A percentile compares a stretch with the other conserved stretches of the same genome.
Evolutionary conservation across 2,797 vertebrate genomes (phyloP).

Genomic region (Odontamblyopus lacepedii): DNA sequence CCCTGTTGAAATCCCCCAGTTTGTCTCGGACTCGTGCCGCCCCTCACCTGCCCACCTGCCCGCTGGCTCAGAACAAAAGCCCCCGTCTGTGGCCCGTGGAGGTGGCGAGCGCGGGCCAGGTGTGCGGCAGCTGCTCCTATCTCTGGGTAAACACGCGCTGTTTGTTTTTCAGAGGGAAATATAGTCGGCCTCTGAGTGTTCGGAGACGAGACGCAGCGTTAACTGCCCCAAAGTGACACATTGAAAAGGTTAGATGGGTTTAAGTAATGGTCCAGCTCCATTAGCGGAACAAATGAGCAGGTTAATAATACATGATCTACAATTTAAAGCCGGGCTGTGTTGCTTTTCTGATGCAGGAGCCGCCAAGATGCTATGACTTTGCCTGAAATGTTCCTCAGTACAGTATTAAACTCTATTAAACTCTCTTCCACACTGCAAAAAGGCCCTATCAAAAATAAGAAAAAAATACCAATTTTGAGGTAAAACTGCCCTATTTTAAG

Average conservation of each 20-base stretch:
- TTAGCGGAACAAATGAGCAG: not conserved
- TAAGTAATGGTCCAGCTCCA: not conserved
- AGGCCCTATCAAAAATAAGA: too few relatives aligned
- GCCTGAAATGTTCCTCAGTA: too few relatives aligned
- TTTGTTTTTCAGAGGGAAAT: slow-evolving; percentile 80
- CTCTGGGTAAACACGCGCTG: slow-evolving; percentile 84
- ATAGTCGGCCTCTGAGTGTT: slow-evolving; percentile 64
- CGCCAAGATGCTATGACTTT: too few relatives aligned
- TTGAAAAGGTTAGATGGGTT: slow-evolving; percentile 31
- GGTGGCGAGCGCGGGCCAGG: slow-evolving; percentile 72
- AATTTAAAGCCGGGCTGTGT: not conserved
- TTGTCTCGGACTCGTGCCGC: not conserved
- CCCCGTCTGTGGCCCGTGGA: slow-evolving; percentile 34
- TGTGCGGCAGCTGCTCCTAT: slow-evolving; percentile 86
- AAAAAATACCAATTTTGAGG: too few relatives aligned
- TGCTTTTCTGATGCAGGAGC: too few relatives aligned
- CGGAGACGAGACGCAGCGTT: slow-evolving; percentile 52
- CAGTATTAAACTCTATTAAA: too few relatives aligned
- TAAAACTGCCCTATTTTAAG: too few relatives aligned
- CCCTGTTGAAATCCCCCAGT: slow-evolving; percentile 50
- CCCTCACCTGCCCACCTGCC: slow-evolving; percentile 45
- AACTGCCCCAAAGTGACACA: slow-evolving; percentile 58
- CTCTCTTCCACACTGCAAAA: too few relatives aligned
- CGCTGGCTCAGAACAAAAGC: slow-evolving; percentile 70
- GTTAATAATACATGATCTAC: not conserved